Evolutionary conservation across 2,888 invertebrate genomes (phyloP), one percentile per base, ranked within the genome.

Genomic region (Pyrocoelia pectoralis): DNA sequence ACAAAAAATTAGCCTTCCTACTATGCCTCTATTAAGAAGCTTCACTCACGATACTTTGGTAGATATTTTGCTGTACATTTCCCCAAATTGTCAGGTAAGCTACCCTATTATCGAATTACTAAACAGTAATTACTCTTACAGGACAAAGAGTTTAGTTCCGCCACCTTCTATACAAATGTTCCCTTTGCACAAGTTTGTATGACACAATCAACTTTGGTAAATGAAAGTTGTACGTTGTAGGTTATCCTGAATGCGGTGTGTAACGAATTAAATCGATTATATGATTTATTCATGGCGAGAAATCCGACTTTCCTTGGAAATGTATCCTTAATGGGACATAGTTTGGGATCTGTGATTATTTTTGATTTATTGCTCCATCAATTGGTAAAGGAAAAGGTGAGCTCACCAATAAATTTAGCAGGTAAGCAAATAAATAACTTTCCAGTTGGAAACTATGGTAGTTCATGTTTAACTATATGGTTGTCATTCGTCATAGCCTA

Each of bases 41-140:
- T 97, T 97, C 77, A 94, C 96, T 38, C 98, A 98, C 81, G 96
- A 97, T 74, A 97, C 97, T 0, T 84, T 98, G 10, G 83, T 97
- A 1, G 98, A 98, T 78, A 92, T 97, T 52, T 84, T 98, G 49
- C 95, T 97, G 79, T 98, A 98, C 76, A 96, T 96, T 1, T 96
- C 95, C 79, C 97, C 97, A 0, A 88, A 90, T 79, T 94, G 92
- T 75, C 94, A 93, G 85, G 89, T 89, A 77, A 65, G 24, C 3
- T 56, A 57, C n/a, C 5, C 3, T 43, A 12, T 8, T 13, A 9
- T 15, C 12, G 13, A 19, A 49, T 14, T 38, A 5, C 10, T n/a
- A n/a, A n/a, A n/a, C n/a, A n/a, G n/a, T n/a, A n/a, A n/a, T n/a
- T 5, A 24, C 24, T 6, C 6, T 6, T 24, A 24, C 24, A 24